A percentile compares a stretch with the other conserved stretches of the same genome.
phyloP scores from a whole-genome alignment of 2,888 invertebrate genomes.

The Iphiclides podalirius region DNA sequence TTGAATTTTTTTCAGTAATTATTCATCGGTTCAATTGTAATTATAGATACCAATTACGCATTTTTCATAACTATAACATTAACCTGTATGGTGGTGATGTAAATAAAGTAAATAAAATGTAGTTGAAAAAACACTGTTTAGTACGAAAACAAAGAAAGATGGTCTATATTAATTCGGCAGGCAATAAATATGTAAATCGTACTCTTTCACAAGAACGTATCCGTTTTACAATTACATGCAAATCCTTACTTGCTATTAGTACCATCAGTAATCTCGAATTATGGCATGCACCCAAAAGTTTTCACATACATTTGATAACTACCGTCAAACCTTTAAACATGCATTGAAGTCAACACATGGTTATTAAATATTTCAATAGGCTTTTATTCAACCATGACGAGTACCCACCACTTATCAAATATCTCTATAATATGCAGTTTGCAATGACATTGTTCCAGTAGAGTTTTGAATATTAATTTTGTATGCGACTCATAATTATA shows the following conservation, averaged over 20 bases:
- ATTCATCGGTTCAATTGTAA: too few relatives aligned
- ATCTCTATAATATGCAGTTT: background rate
- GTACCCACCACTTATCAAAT: too few relatives aligned
- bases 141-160: too few relatives aligned
- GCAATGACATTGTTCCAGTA: background rate
- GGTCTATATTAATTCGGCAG: too few relatives aligned
- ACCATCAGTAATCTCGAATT: too few relatives aligned
- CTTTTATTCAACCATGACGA: background rate
- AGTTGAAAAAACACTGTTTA: background rate
- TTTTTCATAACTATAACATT: too few relatives aligned
- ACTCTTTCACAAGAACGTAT: background rate
- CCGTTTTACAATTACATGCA: background rate
- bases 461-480: too few relatives aligned
- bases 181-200: background rate
- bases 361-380: constrained; percentile 12
- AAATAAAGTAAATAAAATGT: background rate
- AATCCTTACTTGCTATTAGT: too few relatives aligned
- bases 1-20: too few relatives aligned
- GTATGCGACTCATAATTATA: too few relatives aligned
- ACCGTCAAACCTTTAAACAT: constrained; percentile 13
- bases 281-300: constrained; percentile 5
- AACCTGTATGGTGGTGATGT: too few relatives aligned
- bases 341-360: constrained; percentile 2
- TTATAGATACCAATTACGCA: too few relatives aligned
- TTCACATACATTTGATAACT: constrained; percentile 17